phyloP scores from a whole-genome alignment of 2,888 invertebrate genomes.

The Caradrina clavipalpis region DNA sequence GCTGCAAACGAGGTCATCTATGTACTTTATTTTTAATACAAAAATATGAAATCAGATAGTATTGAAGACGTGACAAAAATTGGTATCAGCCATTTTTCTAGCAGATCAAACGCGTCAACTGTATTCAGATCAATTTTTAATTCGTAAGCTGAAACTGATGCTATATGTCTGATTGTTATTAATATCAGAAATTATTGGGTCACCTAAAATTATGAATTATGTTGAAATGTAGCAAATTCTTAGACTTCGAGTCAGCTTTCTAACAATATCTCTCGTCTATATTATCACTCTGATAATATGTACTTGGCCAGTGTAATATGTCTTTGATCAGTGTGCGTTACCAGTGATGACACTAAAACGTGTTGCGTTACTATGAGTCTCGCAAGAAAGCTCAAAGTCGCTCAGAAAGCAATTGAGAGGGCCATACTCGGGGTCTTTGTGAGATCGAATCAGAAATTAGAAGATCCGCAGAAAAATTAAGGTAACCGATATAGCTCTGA shows the following conservation, averaged over 20 bases:
- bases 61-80: constrained; percentile 63
- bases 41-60: constrained; percentile 67
- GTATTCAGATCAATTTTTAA: constrained; percentile 51
- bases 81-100: constrained; percentile 60
- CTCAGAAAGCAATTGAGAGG: too few relatives aligned
- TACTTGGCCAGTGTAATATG: too few relatives aligned
- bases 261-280: background rate
- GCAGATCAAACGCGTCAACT: constrained; percentile 59
- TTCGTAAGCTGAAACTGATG: constrained; percentile 45
- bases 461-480: too few relatives aligned
- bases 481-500: too few relatives aligned
- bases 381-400: too few relatives aligned
- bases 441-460: too few relatives aligned
- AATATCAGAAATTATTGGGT: constrained; percentile 50
- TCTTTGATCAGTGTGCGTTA: too few relatives aligned
- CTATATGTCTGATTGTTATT: constrained; percentile 46
- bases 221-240: constrained; percentile 42
- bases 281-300: background rate
- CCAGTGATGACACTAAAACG: too few relatives aligned
- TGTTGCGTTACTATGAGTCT: too few relatives aligned
- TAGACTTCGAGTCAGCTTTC: constrained; percentile 4
- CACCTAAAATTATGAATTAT: constrained; percentile 45
- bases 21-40: constrained; percentile 66
- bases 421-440: too few relatives aligned
- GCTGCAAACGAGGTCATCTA: constrained; percentile 64